Percentiles rank a stretch among this genome's conserved stretches.
Evolutionary conservation across 2,888 invertebrate species (phyloP).

Genomic region (Drosophila paracracens): DNA sequence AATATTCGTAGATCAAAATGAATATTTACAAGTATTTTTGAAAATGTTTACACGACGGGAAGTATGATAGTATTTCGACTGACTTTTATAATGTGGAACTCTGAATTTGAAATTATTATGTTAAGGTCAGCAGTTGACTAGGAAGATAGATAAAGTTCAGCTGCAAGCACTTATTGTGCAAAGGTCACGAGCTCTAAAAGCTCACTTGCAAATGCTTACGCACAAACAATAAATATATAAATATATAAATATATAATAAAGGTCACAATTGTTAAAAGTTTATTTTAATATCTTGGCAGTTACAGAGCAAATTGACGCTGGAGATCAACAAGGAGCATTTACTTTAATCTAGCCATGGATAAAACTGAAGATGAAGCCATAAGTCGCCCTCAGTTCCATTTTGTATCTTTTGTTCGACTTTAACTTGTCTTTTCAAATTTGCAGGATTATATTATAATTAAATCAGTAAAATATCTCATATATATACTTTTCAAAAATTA

Average conservation of each 20-base stretch:
- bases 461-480: too few species aligned
- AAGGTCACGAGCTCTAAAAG: background rate
- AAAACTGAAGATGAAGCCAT: background rate
- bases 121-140: background rate
- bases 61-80: background rate
- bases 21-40: background rate
- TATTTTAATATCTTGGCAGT: background rate
- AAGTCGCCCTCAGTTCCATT: background rate
- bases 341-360: background rate
- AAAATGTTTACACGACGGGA: background rate
- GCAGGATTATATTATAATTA: background rate
- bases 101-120: background rate
- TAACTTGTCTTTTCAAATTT: background rate
- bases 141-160: background rate
- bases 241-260: background rate
- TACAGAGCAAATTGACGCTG: background rate
- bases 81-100: background rate
- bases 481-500: background rate
- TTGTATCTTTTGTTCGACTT: background rate
- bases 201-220: background rate
- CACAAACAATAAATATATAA: background rate
- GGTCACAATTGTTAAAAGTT: background rate
- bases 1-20: slow-evolving; percentile 4
- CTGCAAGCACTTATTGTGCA: background rate
- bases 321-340: background rate